Conservation (phyloP, 2,888 invertebrate genomes). For the Mythimna impura region DNA sequence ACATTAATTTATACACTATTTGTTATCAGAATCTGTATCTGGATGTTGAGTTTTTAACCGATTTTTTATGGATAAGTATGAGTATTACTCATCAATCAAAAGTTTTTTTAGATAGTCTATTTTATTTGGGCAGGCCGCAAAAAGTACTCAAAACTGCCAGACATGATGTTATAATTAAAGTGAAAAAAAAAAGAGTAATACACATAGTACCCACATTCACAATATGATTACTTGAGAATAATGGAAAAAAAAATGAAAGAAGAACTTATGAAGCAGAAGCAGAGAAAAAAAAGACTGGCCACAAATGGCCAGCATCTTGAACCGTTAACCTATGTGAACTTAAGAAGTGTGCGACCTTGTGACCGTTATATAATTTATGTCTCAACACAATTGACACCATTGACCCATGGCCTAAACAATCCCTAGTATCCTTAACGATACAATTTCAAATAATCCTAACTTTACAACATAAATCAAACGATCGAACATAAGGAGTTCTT, state of each 20-base stretch:
- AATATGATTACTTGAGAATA: too few species aligned
- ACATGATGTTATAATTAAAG: too few species aligned
- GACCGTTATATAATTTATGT: slow-evolving; percentile 84
- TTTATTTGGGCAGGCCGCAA: too few species aligned
- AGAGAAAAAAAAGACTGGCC: slow-evolving; percentile 2
- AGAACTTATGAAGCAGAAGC: background rate
- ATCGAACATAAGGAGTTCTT: slow-evolving; percentile 83
- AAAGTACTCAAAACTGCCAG: too few species aligned
- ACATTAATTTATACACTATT: background rate
- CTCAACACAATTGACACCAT: slow-evolving; percentile 79
- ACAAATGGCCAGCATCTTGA: slow-evolving; percentile 28
- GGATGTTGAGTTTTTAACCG: background rate
- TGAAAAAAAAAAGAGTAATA: too few species aligned
- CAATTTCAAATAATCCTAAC: slow-evolving; percentile 75
- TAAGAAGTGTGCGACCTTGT: slow-evolving; percentile 84
- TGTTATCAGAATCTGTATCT: background rate
- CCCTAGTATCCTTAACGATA: slow-evolving; percentile 77
- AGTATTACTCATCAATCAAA: background rate
- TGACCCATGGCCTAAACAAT: slow-evolving; percentile 86
- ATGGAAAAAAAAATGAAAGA: background rate
- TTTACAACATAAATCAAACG: slow-evolving; percentile 87
- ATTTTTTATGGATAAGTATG: background rate
- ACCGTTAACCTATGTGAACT: slow-evolving; percentile 84
- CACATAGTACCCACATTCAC: too few species aligned
- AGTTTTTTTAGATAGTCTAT: background rate